Base-by-base conservation (phyloP, 2,113 vertebrate genomes). In the Phocoena sinus region DNA sequence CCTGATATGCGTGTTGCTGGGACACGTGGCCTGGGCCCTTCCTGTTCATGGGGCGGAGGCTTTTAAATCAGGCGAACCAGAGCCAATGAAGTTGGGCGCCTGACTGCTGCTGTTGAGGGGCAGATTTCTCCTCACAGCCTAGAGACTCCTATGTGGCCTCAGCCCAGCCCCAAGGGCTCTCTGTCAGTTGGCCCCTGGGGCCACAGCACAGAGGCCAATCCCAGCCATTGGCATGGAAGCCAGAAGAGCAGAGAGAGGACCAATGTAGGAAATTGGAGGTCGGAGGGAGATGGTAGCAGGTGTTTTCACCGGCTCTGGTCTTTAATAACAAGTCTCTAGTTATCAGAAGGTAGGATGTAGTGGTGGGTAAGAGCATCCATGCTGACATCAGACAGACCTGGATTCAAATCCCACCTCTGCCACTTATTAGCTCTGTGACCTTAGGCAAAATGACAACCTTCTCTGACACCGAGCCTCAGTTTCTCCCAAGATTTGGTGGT, bases 1-100 rank as follows among this genome's bases (percentile, higher is more conserved):
- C 38, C 44, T 91, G 67, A 26, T 62, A 36, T 18, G 26, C 50
- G 31, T 21, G 96, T 95, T 97, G 92, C 96, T 68, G 50, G 85
- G 95, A 38, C 95, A 94, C 26, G 6, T 94, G 86, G 73, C 9
- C 96, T 76, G 62, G 21, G 44, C n/a, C 86, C 67, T 97, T 96
- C 71, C 76, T 41, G 6, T 83, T 62, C 68, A 38, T 13, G 38
- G 33, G 92, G 28, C 73, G 0, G 0, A 81, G 47, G 81, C 28
- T 33, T 89, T 90, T 12, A 81, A 63, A 70, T 84, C 90, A 63
- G 18, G 18, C 12, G 74, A 82, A 70, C 41, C 50, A 10, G 15
- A 44, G 60, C 97, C 97, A 94, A 70, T 94, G 62, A 65, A 81
- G 87, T 4, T 6, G 60, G 80, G 50, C 0, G 0, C 56, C 5